Evolutionary conservation across 2,888 invertebrate genomes (phyloP).

Genomic region (Morinoia aosen): DNA sequence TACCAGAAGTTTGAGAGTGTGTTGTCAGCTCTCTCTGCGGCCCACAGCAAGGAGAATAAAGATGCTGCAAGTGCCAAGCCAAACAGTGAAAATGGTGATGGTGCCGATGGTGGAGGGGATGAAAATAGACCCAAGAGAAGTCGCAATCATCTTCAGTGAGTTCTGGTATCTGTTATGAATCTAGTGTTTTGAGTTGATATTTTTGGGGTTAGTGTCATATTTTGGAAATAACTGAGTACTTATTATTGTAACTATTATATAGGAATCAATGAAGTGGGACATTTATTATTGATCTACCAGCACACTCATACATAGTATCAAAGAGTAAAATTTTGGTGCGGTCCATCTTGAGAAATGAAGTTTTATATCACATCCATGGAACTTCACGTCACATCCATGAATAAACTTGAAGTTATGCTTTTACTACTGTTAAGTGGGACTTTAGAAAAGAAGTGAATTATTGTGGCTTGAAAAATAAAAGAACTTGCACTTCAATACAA

Average conservation of each 20-base stretch:
- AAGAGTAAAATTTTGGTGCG: no score
- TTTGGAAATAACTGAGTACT: background rate
- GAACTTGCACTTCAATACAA: no score
- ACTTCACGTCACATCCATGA: no score
- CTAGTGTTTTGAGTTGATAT: background rate
- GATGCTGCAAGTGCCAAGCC: background rate
- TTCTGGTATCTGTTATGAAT: background rate
- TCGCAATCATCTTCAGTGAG: constrained; percentile 35
- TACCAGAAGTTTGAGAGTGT: constrained; percentile 30
- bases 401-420: no score
- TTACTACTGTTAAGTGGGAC: no score
- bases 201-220: background rate
- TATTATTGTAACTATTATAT: background rate
- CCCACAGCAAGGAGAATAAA: background rate
- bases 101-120: background rate
- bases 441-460: no score
- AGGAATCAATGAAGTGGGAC: no score
- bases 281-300: no score
- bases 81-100: background rate
- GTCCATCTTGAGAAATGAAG: no score
- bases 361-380: no score
- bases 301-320: no score
- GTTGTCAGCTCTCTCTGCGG: background rate
- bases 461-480: no score
- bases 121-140: background rate